Evolutionary conservation across 1,140 invertebrate genomes (phyloP).

Genomic region (Plectrocnemia conspersa): DNA sequence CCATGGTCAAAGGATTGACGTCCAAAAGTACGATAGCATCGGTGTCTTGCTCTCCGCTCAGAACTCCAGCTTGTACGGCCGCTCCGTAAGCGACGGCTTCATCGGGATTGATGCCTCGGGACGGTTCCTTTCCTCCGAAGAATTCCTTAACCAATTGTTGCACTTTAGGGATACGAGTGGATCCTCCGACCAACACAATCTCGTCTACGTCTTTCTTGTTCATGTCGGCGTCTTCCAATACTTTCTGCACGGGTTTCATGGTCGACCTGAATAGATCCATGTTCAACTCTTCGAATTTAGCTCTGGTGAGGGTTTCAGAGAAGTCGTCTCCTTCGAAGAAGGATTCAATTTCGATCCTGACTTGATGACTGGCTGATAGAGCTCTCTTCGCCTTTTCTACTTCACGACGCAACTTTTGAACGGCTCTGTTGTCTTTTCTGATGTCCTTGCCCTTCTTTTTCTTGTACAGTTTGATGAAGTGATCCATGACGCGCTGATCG

Average conservation of each 20-base stretch:
- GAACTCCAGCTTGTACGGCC: conserved; percentile 94
- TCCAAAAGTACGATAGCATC: conserved; percentile 96
- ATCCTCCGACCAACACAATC: conserved; percentile 98
- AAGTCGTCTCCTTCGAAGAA: conserved; percentile 99
- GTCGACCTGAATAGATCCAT: conserved; percentile 98
- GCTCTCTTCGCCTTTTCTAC: conserved; percentile 98
- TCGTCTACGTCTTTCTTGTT: conserved; percentile 99
- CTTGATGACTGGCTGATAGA: conserved; percentile 91
- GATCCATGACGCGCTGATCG: conserved; percentile 97
- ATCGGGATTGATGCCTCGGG: conserved; percentile 96
- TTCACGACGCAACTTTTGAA: conserved; percentile 94
- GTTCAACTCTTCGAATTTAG: conserved; percentile 99
- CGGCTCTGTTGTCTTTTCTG: conserved; percentile 89
- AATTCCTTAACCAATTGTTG: conserved; percentile 98
- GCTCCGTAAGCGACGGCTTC: conserved; percentile 98
- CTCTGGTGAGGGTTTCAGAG: conserved; percentile 96
- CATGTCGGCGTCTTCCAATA: conserved; percentile 97
- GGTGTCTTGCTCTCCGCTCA: conserved; percentile 87
- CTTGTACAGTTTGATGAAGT: conserved; percentile 98
- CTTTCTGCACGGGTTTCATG: conserved; percentile 96
- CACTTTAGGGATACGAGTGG: conserved; percentile 98
- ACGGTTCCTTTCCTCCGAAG: conserved; percentile 97
- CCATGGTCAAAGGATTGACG: conserved; percentile 97
- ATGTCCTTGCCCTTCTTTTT: conserved; percentile 99
- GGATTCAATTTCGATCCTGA: conserved; percentile 98